Base-by-base conservation (phyloP, 1,140 invertebrate genomes). In the Drosophila miranda region DNA sequence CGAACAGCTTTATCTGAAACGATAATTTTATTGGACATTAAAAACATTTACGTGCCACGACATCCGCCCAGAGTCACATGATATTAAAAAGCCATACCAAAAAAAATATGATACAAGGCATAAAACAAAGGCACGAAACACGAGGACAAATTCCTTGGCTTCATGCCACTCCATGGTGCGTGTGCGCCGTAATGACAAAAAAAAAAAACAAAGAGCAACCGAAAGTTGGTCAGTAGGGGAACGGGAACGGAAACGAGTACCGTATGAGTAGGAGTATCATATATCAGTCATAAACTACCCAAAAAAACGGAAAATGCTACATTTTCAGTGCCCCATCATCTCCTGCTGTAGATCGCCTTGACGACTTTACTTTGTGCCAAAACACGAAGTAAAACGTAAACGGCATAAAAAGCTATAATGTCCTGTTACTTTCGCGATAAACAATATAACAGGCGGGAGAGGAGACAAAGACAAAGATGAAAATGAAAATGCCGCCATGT, bases 401-500 rank as follows among this genome's bases (percentile, higher is more conserved):
- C 76, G 81, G 75, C 75, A 84, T 84, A 86, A 84, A 84, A 86
- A 81, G 81, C 80, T 73, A 84, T 86, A 84, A 84, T 84, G 77
- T 80, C 56, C 63, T 68, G 73, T 77, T 74, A 77, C 77, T 81
- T 86, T 62, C 68, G 58, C 64, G 80, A 84, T 86, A 86, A 84
- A 81, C 81, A 84, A 84, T 74, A 84, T 74, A 86, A 81, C 73
- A 81, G 77, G 61, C 38, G 55, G 50, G 75, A 67, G 6, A 1
- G 8, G 8, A 30, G 30, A 9, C 8, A 28, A 9, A 30, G 58
- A 46, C 45, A 61, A 67, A 83, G 70, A 74, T 75, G 59, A 72
- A 43, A 49, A 52, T 53, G 60, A 23, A 48, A 45, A 46, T 21
- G 67, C 55, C 44, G 57, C 55, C 58, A 69, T 60, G 66, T 67